Evolutionary conservation across 2,888 invertebrate genomes (phyloP), one percentile per base, ranked within the genome.

Genomic region (Ophion slaviceki): DNA sequence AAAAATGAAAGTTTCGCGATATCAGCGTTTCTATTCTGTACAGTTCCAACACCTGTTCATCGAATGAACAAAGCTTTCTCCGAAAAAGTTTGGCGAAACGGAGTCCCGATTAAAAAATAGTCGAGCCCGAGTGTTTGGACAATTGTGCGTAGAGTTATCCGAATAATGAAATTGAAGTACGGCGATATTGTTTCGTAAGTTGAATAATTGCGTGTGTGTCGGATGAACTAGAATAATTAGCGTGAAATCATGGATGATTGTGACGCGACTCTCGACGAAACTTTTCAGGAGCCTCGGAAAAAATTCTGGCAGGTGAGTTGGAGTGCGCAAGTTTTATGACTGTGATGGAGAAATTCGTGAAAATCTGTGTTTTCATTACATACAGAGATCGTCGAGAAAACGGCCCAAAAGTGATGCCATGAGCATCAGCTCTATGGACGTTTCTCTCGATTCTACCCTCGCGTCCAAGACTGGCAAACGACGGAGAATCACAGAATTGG

Each of bases 331-430:
- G 47, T 45, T 66, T 36, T 5, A 2, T 6, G 2, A 11, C 28
- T 28, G 28, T 14, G 53, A 4, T 53, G 5, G 53, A 32, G 57
- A 17, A 6, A 45, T 59, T 20, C 45, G 1, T n/a, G 28, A 40
- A 57, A 40, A 62, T 53, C n/a, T 32, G 20, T 61, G 24, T 53
- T 32, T 75, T 75, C 36, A 24, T 17, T 40, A 36, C 61, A 28
- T 24, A 70, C 77, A 93, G 93, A 91, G 93, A 85, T 92, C 93
- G 2, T 92, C 93, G 8, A 92, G 93, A 84, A 93, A 93, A 84
- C 88, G 93, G 77, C 89, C 92, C 36, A 92, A 93, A 68, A 93
- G 93, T 76, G 93, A 93, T 89, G 92, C 92, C 7, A 90, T 92
- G 24, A 93, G 93, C 83, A 82, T 93, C 45, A 91, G 89, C 86